Percentiles rank a stretch among this genome's conserved stretches.
phyloP scores from a whole-genome alignment of 2,888 invertebrate species.

The Emesis castigata region DNA sequence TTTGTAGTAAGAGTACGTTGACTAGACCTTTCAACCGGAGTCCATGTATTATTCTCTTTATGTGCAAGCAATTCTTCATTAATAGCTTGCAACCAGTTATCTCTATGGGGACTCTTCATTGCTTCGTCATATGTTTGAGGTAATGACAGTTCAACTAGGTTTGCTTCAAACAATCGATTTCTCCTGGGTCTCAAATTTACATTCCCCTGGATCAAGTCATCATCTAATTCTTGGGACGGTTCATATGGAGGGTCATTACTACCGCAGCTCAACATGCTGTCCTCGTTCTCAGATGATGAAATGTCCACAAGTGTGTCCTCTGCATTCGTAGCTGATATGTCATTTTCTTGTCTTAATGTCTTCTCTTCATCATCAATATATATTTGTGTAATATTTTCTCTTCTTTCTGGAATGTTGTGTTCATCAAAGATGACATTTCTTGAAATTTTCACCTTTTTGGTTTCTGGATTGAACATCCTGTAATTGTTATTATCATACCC shows the following conservation, averaged over 20 bases:
- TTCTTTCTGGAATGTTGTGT: slow-evolving; percentile 34
- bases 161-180: slow-evolving; percentile 57
- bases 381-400: slow-evolving; percentile 44
- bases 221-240: slow-evolving; percentile 55
- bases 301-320: slow-evolving; percentile 24
- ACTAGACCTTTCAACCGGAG: slow-evolving; percentile 28
- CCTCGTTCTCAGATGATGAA: slow-evolving; percentile 34
- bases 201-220: neutral
- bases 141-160: slow-evolving; percentile 53
- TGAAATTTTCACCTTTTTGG: slow-evolving; percentile 13
- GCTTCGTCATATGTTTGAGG: slow-evolving; percentile 65
- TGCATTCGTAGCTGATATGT: neutral
- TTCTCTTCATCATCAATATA: slow-evolving; percentile 35
- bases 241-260: slow-evolving; percentile 58
- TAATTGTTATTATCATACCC: slow-evolving; percentile 16
- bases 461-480: neutral
- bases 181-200: slow-evolving; percentile 58
- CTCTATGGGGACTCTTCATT: slow-evolving; percentile 42
- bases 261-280: slow-evolving; percentile 43
- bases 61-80: slow-evolving; percentile 58
- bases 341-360: slow-evolving; percentile 12
- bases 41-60: slow-evolving; percentile 65
- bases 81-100: slow-evolving; percentile 56
- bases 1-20: slow-evolving; percentile 60
- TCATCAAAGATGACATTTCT: slow-evolving; percentile 68